Evolutionary conservation across 2,888 invertebrate genomes (phyloP).

Genomic region (Auanema sp.): DNA sequence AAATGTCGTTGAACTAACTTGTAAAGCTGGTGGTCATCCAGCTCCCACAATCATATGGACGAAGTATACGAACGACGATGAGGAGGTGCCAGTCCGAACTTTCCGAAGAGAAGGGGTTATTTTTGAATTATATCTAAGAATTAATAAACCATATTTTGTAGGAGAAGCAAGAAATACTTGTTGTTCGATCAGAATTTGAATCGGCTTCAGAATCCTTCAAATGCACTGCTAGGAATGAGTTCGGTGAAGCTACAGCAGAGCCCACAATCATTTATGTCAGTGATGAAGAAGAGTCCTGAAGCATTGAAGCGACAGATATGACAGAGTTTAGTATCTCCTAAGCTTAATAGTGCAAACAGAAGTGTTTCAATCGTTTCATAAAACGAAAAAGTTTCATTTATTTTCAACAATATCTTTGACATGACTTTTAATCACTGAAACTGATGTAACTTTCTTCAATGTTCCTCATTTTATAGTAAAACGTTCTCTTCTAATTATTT

Average conservation of each 20-base stretch:
- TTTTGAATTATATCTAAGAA: background rate
- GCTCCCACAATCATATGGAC: constrained; percentile 28
- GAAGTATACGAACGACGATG: constrained; percentile 33
- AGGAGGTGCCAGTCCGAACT: background rate
- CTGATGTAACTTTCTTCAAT: no score
- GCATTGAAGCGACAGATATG: no score
- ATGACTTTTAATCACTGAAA: no score
- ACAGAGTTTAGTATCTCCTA: no score
- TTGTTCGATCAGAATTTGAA: constrained; percentile 4
- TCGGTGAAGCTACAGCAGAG: constrained; percentile 26
- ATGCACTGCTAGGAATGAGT: constrained; percentile 29
- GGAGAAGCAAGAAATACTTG: background rate
- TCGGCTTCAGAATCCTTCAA: constrained; percentile 33
- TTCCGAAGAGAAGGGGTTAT: constrained; percentile 2
- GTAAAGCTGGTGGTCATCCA: constrained; percentile 27
- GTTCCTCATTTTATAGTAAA: no score
- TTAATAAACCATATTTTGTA: background rate
- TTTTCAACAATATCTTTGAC: no score
- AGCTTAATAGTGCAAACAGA: no score
- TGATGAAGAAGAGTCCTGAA: constrained; percentile 9
- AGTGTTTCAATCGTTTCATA: no score
- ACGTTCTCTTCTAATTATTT: no score
- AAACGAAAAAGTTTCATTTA: no score
- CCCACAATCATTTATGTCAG: constrained; percentile 28
- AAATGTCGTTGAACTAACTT: constrained; percentile 29